Conservation (phyloP, 2,797 vertebrate species). For the Muscicapa comitata region DNA sequence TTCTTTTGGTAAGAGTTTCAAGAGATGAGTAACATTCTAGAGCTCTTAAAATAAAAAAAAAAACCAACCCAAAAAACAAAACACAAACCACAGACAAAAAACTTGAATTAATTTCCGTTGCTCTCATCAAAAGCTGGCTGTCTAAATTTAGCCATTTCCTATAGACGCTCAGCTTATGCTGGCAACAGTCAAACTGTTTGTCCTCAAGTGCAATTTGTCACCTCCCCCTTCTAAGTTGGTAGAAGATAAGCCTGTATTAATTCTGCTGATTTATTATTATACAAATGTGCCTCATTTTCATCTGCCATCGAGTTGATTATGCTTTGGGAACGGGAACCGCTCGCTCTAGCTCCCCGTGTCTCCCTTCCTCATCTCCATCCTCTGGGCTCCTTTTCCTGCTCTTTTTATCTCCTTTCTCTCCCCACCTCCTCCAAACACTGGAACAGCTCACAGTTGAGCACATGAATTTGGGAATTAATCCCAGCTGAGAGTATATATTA, state of each 20-base stretch:
- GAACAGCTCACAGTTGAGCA: neutral
- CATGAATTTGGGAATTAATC: neutral
- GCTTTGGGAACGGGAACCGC: neutral
- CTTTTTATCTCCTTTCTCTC: neutral
- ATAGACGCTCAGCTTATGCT: conserved; percentile 5
- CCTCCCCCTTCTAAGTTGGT: neutral
- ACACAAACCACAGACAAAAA: neutral
- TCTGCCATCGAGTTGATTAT: neutral
- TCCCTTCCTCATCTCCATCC: neutral
- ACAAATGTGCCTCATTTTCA: neutral
- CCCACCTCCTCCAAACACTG: neutral
- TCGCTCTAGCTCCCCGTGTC: neutral
- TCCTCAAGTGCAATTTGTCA: conserved; percentile 41
- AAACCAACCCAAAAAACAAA: neutral
- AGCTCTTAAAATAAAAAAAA: neutral
- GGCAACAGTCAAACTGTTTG: conserved; percentile 43
- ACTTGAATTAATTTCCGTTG: conserved; percentile 41
- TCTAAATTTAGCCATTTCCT: conserved; percentile 49
- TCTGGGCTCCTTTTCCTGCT: neutral
- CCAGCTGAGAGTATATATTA: neutral
- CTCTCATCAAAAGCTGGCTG: conserved; percentile 8
- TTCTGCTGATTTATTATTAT: neutral
- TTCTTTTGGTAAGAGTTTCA: conserved; percentile 38
- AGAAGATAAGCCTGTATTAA: conserved; percentile 5
- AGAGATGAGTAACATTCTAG: conserved; percentile 46